Base-by-base conservation (phyloP, 2,797 vertebrate genomes). In the Remorina albescens region DNA sequence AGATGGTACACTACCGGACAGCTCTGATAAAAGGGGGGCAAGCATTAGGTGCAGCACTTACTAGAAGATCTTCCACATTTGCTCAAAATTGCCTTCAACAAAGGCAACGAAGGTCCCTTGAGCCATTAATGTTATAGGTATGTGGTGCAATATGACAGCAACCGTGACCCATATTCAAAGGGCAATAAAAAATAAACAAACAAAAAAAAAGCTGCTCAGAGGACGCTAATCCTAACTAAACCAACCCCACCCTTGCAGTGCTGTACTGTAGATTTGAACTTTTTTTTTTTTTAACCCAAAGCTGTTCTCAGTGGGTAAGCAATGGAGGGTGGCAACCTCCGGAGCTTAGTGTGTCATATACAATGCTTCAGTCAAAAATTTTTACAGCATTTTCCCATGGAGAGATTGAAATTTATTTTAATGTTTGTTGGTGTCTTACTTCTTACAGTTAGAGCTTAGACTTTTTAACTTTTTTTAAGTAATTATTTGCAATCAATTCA, bases 361-460 rank as follows among this genome's bases (percentile, higher is more conserved):
- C 54, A 19, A 54, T 61, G 51, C 9, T n/a, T 32, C 16, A 65
- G 23, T 46, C 51, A 25, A 36, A n/a, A 34, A 42, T 21, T 56
- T 23, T 39, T 3, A 50, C 16, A 67, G 59, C 23, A 23, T 37
- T 69, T n/a, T 15, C 18, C 28, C 26, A 4, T 19, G 1, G 41
- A 30, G 30, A 30, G 30, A 30, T 30, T 30, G 3, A 30, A 3
- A 3, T 30, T 30, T 30, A 6, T 30, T 30, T 30, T 58, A 69
- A 67, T 34, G 8, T 60, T n/a, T 58, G 5, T 16, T 37, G 9
- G 8, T 50, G 16, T 6, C 7, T 53, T n/a, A n/a, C 39, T 47
- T 77, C 74, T 51, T 49, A 11, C 8, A 59, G 76, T 53, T 30
- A 47, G 50, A 30, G 41, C 13, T 34, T 12, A 2, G 21, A 57